phyloP scores from a whole-genome alignment of 2,113 vertebrate species.

The Petromus typicus region DNA sequence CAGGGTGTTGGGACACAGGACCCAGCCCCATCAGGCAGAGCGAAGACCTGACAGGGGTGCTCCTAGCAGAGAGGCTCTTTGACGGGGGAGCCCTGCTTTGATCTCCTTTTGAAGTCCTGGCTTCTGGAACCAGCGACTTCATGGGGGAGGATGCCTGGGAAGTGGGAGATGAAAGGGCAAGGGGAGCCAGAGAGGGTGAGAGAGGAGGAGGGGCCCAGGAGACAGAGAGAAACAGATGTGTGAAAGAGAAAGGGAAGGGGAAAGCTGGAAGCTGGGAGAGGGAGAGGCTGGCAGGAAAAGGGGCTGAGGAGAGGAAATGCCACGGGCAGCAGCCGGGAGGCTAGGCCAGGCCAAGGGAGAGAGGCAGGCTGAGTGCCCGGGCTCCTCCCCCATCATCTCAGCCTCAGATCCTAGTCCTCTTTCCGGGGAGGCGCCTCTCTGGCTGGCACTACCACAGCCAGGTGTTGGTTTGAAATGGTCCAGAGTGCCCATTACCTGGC shows the following conservation, averaged over 20 bases:
- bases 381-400: not conserved
- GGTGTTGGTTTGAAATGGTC: not conserved
- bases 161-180: constrained; percentile 63
- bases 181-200: not conserved
- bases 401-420: not conserved
- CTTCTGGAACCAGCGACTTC: constrained; percentile 56
- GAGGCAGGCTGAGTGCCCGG: not conserved
- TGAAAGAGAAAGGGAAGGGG: not conserved
- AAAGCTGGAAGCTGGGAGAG: not conserved
- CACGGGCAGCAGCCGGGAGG: not conserved
- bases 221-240: constrained; percentile 58
- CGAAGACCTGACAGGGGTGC: constrained; percentile 36
- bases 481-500: not conserved
- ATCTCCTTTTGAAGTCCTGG: constrained; percentile 79
- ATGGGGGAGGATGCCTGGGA: constrained; percentile 8
- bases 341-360: not conserved
- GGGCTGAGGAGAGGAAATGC: not conserved
- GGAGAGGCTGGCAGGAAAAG: not conserved
- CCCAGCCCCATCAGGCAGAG: constrained; percentile 62
- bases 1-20: not conserved
- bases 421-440: not conserved
- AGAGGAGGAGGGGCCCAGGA: not conserved
- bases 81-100: constrained; percentile 73
- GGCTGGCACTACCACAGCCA: not conserved
- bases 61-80: constrained; percentile 49